phyloP scores from a whole-genome alignment of 2,113 vertebrate species.

The Melanocharis versteri region DNA sequence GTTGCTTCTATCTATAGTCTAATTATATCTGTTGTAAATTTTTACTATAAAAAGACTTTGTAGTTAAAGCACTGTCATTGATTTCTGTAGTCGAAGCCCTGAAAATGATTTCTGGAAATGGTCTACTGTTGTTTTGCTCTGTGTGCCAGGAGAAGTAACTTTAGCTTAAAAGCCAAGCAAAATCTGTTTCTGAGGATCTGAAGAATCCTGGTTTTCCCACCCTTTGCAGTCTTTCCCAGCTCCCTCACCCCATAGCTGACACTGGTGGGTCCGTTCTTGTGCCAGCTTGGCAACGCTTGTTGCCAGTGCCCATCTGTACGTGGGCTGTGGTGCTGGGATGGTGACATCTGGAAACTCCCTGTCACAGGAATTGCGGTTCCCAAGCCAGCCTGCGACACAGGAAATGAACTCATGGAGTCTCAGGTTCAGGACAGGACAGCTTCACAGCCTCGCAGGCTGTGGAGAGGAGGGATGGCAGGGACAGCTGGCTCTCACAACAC shows the following conservation, averaged over 20 bases:
- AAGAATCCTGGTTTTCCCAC: background rate
- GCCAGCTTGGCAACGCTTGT: background rate
- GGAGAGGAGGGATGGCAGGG: background rate
- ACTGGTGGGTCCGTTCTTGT: background rate
- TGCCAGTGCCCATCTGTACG: background rate
- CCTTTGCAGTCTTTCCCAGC: background rate
- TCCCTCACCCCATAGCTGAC: background rate
- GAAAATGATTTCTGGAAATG: background rate
- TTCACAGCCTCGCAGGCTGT: background rate
- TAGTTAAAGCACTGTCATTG: background rate
- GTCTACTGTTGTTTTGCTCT: background rate
- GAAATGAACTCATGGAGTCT: constrained; percentile 9
- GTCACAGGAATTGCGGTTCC: background rate
- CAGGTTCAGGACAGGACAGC: background rate
- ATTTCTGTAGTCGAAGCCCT: background rate
- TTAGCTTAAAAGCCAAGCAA: background rate
- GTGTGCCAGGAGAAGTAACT: background rate
- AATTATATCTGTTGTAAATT: background rate
- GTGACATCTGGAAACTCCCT: constrained; percentile 7
- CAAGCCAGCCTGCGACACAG: background rate
- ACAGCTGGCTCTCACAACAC: background rate
- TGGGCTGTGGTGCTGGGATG: background rate
- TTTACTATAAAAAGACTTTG: background rate
- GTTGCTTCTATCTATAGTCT: background rate
- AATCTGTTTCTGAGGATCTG: background rate